A percentile compares a stretch with the other conserved stretches of the same genome.
phyloP scores from a whole-genome alignment of 1,140 invertebrate species.

The Campoletis sonorensis region DNA sequence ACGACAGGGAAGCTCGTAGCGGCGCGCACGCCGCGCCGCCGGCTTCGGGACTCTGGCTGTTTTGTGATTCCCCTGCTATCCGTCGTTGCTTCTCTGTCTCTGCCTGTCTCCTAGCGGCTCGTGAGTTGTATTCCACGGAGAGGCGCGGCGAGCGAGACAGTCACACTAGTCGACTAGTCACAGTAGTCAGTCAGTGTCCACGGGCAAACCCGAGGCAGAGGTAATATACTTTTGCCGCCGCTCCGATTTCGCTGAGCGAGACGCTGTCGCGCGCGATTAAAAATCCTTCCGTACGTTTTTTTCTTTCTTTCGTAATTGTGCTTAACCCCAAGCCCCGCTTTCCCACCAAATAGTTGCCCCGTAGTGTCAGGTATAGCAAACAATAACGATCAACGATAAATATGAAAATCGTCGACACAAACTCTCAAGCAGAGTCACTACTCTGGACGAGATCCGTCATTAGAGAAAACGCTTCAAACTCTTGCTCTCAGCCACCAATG shows the following conservation, averaged over 20 bases:
- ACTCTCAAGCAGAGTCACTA: background rate
- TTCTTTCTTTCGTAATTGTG: slow-evolving; percentile 20
- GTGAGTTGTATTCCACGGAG: too few species aligned
- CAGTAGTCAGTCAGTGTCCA: slow-evolving; percentile 34
- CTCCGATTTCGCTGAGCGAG: slow-evolving; percentile 29
- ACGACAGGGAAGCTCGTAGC: background rate
- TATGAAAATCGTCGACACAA: background rate
- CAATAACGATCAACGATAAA: background rate
- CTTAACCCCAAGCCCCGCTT: background rate
- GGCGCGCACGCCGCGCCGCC: slow-evolving; percentile 35
- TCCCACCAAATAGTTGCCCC: background rate
- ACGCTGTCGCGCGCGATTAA: slow-evolving; percentile 18
- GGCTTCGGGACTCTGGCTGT: slow-evolving; percentile 2
- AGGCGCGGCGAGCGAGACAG: background rate
- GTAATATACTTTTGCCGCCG: slow-evolving; percentile 4
- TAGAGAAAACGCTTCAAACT: background rate
- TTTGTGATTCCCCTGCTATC: slow-evolving; percentile 32
- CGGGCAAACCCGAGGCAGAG: slow-evolving; percentile 36
- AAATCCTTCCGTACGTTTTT: background rate
- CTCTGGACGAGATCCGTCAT: background rate
- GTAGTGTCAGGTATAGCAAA: slow-evolving; percentile 10
- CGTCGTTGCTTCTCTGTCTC: slow-evolving; percentile 26
- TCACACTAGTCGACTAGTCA: too few species aligned
- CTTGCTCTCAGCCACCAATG: background rate
- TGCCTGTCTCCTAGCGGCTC: slow-evolving; percentile 12